A percentile compares a stretch with the other conserved stretches of the same genome.
These are phyloP conservation scores for Callipepla squamata DNA, from an alignment of 2,113 vertebrate genomes.

Conservation along the genomic window DNA sequence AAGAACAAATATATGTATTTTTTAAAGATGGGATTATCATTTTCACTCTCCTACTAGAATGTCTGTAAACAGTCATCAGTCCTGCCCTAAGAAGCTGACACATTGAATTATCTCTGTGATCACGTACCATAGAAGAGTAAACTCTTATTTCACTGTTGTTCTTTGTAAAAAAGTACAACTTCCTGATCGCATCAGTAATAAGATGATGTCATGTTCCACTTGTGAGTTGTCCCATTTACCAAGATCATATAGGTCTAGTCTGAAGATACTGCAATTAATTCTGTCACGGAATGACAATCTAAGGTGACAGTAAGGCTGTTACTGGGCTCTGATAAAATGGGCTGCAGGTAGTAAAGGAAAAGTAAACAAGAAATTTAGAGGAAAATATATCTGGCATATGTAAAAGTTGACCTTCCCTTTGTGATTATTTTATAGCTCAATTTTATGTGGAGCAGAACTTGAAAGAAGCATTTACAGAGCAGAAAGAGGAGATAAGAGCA, in stretches of 20 bases:
- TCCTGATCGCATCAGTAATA: background rate
- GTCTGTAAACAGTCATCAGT: background rate
- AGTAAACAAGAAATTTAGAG: background rate
- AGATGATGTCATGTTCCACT: background rate
- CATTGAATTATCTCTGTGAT: background rate
- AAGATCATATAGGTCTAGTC: background rate
- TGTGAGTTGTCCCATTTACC: background rate
- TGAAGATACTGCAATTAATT: background rate
- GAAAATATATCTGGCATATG: background rate
- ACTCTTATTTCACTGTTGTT: background rate
- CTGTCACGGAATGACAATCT: background rate
- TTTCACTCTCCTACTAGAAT: background rate
- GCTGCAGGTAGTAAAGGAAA: background rate
- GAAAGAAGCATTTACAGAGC: background rate
- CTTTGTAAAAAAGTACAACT: background rate
- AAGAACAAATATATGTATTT: background rate
- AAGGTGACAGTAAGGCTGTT: background rate
- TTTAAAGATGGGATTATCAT: background rate
- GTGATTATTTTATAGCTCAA: background rate
- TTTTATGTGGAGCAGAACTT: background rate
- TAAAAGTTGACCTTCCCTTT: background rate
- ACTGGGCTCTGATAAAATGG: background rate
- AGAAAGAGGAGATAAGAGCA: background rate
- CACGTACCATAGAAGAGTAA: background rate
- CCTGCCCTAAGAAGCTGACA: background rate